These are phyloP conservation scores for Apocrypta bakeri DNA, from an alignment of 1,140 invertebrate species.

Conservation along the genomic window DNA sequence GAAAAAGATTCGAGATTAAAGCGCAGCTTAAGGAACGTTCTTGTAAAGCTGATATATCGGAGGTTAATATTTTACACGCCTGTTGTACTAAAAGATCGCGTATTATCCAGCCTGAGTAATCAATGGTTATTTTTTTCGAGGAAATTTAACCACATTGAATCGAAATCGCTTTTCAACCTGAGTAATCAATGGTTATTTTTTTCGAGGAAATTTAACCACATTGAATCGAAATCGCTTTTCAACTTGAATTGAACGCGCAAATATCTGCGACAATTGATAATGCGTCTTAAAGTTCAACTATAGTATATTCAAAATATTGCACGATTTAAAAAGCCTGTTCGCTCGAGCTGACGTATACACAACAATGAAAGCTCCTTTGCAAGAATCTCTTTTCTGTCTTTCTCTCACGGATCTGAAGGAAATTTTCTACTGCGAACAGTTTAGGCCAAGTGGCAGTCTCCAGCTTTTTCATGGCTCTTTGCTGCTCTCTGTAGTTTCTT, in stretches of 20 bases:
- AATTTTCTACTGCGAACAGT: neutral
- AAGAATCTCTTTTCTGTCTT: neutral
- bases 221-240: too few relatives aligned
- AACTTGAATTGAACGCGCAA: too few relatives aligned
- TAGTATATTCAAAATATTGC: neutral
- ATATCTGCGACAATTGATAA: too few relatives aligned
- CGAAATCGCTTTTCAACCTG: too few relatives aligned
- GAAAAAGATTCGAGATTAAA: slow-evolving; percentile 11
- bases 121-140: neutral
- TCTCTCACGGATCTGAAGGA: neutral
- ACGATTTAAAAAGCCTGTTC: neutral
- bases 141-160: too few relatives aligned
- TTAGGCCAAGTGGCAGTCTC: slow-evolving; percentile 1
- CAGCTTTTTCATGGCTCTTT: neutral
- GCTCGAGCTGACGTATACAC: too few relatives aligned
- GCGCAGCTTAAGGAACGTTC: too few relatives aligned
- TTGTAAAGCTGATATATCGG: neutral
- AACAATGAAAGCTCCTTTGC: neutral
- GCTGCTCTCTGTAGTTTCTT: neutral
- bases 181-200: neutral
- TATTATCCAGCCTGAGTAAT: too few relatives aligned
- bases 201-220: neutral
- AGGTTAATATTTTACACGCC: neutral
- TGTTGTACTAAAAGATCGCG: too few relatives aligned
- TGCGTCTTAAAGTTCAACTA: too few relatives aligned